A percentile compares a stretch with the other conserved stretches of the same genome.
Evolutionary conservation across 2,888 invertebrate genomes (phyloP).

Genomic region (Xestobium rufovillosum): DNA sequence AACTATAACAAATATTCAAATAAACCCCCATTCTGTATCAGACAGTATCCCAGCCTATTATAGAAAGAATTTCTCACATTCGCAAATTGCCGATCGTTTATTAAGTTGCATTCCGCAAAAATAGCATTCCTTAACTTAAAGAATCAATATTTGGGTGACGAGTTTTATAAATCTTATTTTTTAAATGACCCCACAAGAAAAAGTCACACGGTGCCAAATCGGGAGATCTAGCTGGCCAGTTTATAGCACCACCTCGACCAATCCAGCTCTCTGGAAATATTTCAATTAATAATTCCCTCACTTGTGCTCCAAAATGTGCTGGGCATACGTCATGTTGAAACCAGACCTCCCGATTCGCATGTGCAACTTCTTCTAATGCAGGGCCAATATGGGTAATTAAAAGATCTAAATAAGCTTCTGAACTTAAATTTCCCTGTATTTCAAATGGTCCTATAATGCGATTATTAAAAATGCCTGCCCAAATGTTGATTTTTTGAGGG

Average conservation of each 20-base stretch:
- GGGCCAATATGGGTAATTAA: constrained; percentile 19
- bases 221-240: not conserved
- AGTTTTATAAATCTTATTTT: too few relatives aligned
- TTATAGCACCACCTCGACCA: constrained; percentile 3
- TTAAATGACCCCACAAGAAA: too few relatives aligned
- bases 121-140: too few relatives aligned
- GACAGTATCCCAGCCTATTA: too few relatives aligned
- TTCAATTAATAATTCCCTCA: not conserved
- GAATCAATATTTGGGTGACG: too few relatives aligned
- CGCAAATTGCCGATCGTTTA: too few relatives aligned
- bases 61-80: too few relatives aligned
- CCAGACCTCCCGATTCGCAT: not conserved
- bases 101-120: too few relatives aligned
- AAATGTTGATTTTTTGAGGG: not conserved
- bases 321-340: constrained; percentile 12
- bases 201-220: constrained; percentile 6
- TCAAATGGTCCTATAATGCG: not conserved
- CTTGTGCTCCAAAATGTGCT: constrained; percentile 7
- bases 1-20: too few relatives aligned
- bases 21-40: too few relatives aligned
- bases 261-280: not conserved
- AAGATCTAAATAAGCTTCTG: constrained; percentile 9
- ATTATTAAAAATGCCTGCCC: not conserved
- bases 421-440: not conserved
- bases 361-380: not conserved